These are phyloP conservation scores for Sciurus niger DNA, from an alignment of 2,113 vertebrate genomes.

Conservation along the genomic window DNA sequence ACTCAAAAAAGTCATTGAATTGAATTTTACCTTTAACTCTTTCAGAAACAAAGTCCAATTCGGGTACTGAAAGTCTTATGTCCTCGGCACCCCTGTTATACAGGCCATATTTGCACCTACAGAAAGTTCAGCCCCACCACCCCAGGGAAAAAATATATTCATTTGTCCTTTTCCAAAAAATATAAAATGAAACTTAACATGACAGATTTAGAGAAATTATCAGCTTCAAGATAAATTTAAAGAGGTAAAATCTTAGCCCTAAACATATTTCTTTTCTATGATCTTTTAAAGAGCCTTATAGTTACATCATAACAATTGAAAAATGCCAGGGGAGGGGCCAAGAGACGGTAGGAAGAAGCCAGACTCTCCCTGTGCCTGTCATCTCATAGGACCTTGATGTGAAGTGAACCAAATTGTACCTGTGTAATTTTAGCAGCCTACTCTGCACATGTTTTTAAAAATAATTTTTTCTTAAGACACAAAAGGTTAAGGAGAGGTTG, in stretches of 20 bases:
- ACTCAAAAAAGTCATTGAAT: neutral
- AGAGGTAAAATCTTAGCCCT: slow-evolving; percentile 39
- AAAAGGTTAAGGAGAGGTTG: slow-evolving; percentile 85
- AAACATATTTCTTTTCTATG: slow-evolving; percentile 1
- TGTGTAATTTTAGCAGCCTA: slow-evolving; percentile 9
- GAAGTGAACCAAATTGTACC: neutral
- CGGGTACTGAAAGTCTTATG: neutral
- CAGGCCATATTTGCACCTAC: too few species aligned
- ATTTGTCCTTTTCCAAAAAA: neutral
- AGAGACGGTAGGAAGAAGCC: neutral
- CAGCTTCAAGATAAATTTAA: slow-evolving; percentile 13
- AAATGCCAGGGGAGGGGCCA: neutral
- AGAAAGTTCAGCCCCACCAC: neutral
- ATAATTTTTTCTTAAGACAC: slow-evolving; percentile 83
- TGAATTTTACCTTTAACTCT: slow-evolving; percentile 55
- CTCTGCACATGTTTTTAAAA: slow-evolving; percentile 57
- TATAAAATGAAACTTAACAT: neutral
- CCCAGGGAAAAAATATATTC: neutral
- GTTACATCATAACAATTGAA: neutral
- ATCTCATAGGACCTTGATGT: neutral
- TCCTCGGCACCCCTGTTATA: neutral
- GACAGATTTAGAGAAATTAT: slow-evolving; percentile 10
- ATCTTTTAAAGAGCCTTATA: neutral
- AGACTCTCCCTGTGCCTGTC: neutral
- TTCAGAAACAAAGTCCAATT: neutral